phyloP scores from a whole-genome alignment of 2,113 vertebrate species.

The Ceyx melanurus region DNA sequence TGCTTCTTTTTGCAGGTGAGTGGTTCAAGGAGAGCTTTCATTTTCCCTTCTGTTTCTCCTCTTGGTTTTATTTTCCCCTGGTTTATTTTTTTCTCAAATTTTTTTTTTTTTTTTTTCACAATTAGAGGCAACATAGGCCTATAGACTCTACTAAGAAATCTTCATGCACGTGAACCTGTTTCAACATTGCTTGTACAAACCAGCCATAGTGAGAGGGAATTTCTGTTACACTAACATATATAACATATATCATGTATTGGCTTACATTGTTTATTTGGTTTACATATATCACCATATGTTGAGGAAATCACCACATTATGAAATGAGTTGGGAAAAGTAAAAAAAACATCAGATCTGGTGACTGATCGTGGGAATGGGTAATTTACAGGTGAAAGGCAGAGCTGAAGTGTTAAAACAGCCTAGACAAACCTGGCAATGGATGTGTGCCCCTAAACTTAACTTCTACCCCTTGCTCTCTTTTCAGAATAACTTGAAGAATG shows the following conservation, averaged over 20 bases:
- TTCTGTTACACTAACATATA: background rate
- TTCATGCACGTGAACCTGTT: background rate
- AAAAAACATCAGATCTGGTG: background rate
- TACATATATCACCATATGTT: background rate
- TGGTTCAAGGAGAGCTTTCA: background rate
- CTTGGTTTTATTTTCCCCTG: background rate
- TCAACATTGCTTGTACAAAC: background rate
- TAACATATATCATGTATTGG: background rate
- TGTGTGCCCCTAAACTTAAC: background rate
- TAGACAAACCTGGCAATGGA: background rate
- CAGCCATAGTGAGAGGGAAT: background rate
- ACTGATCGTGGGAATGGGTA: background rate
- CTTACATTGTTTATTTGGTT: background rate
- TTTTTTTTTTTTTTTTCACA: background rate
- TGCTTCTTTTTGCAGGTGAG: background rate
- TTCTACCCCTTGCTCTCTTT: background rate
- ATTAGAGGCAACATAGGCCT: background rate
- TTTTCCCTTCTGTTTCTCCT: background rate
- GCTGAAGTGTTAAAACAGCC: background rate
- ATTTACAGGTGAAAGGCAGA: background rate
- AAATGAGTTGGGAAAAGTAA: background rate
- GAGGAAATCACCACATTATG: background rate
- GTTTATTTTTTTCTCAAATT: background rate
- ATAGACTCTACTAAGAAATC: background rate
- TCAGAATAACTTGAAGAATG: slow-evolving; percentile 27